Conservation (phyloP, 2,888 invertebrate species). For the Drosophila basisetae region DNA sequence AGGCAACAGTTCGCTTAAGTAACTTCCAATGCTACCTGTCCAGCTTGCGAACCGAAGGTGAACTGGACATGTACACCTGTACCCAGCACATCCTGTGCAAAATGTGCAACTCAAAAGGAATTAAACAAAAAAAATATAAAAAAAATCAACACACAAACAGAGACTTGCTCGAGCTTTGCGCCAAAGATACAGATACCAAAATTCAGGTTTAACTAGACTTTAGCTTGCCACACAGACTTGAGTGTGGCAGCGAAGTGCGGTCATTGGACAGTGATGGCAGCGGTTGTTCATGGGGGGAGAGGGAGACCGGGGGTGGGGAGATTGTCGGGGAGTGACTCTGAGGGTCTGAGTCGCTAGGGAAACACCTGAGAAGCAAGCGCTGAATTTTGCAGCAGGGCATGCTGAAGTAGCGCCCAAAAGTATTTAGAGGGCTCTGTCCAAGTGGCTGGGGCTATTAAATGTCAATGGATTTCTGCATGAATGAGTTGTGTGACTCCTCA, state of each 20-base stretch:
- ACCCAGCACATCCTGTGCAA: conserved; percentile 73
- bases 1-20: conserved; percentile 50
- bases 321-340: background rate
- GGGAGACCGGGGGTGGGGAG: background rate
- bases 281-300: background rate
- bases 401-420: conserved; percentile 26
- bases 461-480: conserved; percentile 83
- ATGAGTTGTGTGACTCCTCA: conserved; percentile 65
- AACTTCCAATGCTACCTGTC: conserved; percentile 55
- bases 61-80: conserved; percentile 73
- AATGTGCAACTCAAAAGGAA: conserved; percentile 28
- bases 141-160: conserved; percentile 18
- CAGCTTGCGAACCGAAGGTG: conserved; percentile 14
- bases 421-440: conserved; percentile 52
- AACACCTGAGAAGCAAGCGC: conserved; percentile 40
- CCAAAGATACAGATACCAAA: conserved; percentile 59
- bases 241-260: background rate
- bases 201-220: conserved; percentile 78
- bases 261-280: background rate
- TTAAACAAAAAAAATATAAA: conserved; percentile 11
- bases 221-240: conserved; percentile 22
- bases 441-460: conserved; percentile 72
- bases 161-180: conserved; percentile 22
- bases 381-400: conserved; percentile 25
- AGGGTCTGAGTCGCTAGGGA: conserved; percentile 27